Conservation (phyloP, 2,797 vertebrate species). For the Sebastes vulpes region DNA sequence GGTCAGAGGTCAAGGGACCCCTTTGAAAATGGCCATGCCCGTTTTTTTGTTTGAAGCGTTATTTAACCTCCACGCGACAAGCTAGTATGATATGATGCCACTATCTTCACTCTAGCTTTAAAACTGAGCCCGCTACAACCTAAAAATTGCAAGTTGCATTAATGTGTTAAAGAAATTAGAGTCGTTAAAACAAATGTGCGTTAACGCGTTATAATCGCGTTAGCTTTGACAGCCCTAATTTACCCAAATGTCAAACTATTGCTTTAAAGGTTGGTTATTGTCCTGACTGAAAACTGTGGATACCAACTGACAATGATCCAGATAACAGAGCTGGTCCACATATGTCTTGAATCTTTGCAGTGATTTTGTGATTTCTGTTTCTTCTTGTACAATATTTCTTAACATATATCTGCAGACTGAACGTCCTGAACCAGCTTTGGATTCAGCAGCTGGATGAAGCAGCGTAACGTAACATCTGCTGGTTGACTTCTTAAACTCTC, state of each 20-base stretch:
- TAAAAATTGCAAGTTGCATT: too few relatives aligned
- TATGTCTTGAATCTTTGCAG: not conserved
- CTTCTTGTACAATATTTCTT: not conserved
- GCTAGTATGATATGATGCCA: too few relatives aligned
- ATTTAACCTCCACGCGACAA: too few relatives aligned
- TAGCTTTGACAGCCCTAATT: too few relatives aligned
- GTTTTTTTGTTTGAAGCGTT: too few relatives aligned
- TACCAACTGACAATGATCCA: not conserved
- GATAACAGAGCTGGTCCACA: not conserved
- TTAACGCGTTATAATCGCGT: too few relatives aligned
- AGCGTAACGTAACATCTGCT: constrained; percentile 29
- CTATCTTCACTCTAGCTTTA: too few relatives aligned
- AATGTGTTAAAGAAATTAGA: too few relatives aligned
- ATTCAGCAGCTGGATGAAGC: constrained; percentile 28
- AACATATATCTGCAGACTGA: not conserved
- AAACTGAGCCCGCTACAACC: too few relatives aligned
- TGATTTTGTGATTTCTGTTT: not conserved
- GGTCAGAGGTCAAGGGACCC: too few relatives aligned
- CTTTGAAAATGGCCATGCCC: too few relatives aligned
- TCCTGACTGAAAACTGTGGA: not conserved
- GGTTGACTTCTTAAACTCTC: constrained; percentile 34
- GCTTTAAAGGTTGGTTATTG: not conserved
- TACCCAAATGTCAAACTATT: not conserved
- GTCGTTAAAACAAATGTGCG: accelerated
- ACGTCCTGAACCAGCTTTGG: constrained; percentile 1